Percentiles rank a stretch among this genome's conserved stretches.
These are phyloP conservation scores for Corythornis vintsioides DNA, from an alignment of 2,113 vertebrate species.

Conservation along the genomic window DNA sequence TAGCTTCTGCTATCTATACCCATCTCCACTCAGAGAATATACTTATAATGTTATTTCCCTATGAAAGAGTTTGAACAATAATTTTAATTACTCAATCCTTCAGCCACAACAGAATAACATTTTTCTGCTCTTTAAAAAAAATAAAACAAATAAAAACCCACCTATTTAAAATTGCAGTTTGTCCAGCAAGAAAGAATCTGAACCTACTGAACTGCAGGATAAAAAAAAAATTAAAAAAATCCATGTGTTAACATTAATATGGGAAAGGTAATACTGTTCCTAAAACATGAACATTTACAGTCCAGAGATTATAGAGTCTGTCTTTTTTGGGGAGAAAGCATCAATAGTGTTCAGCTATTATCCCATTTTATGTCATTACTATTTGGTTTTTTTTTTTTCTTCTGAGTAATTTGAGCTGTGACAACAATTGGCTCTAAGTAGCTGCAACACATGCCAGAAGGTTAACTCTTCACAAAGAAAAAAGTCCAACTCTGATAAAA, in stretches of 20 bases:
- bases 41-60: not conserved
- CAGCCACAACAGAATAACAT: conserved; percentile 21
- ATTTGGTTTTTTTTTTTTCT: not conserved
- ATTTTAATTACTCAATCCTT: conserved; percentile 21
- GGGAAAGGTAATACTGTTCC: not conserved
- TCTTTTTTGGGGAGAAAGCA: not conserved
- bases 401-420: not conserved
- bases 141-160: not conserved
- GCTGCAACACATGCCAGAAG: not conserved
- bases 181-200: conserved; percentile 17
- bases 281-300: not conserved
- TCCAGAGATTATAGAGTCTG: not conserved
- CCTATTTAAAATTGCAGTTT: not conserved
- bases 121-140: not conserved
- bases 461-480: conserved; percentile 2
- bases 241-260: not conserved
- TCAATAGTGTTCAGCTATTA: not conserved
- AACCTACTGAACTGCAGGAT: not conserved
- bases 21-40: not conserved
- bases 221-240: not conserved
- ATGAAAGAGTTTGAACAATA: not conserved
- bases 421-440: not conserved
- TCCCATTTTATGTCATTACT: not conserved
- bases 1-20: not conserved
- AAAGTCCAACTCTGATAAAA: not conserved